Evolutionary conservation across 2,888 invertebrate genomes (phyloP).

Genomic region (Belgica antarctica): DNA sequence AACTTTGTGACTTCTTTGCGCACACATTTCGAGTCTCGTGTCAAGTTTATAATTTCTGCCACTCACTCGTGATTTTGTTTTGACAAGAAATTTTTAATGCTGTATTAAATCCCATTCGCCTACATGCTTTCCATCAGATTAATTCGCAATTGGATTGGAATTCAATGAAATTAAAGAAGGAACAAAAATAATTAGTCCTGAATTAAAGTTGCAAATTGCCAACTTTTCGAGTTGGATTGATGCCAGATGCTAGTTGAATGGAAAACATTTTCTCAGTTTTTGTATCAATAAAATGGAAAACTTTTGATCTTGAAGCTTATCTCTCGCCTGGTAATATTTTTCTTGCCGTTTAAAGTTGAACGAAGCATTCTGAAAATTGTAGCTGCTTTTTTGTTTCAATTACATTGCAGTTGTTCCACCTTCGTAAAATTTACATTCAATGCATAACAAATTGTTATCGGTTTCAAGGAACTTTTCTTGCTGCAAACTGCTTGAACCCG

Average conservation of each 20-base stretch:
- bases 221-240: constrained; percentile 28
- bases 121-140: too few relatives aligned
- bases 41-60: too few relatives aligned
- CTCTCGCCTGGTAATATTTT: neutral
- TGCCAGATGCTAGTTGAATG: constrained; percentile 23
- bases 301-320: neutral
- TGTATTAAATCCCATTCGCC: too few relatives aligned
- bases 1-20: too few relatives aligned
- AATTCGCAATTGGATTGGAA: neutral
- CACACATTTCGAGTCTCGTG: too few relatives aligned
- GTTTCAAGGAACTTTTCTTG: neutral
- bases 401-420: constrained; percentile 7
- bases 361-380: too few relatives aligned
- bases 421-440: constrained; percentile 39
- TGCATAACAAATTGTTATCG: constrained; percentile 43
- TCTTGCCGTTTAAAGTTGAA: too few relatives aligned
- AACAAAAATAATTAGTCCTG: constrained; percentile 1
- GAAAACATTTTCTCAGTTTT: neutral
- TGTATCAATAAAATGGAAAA: constrained; percentile 17
- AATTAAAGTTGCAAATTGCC: too few relatives aligned
- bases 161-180: neutral
- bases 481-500: neutral
- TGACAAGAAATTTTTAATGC: too few relatives aligned
- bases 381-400: neutral
- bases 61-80: too few relatives aligned